Evolutionary conservation across 1,140 invertebrate species (phyloP).

Genomic region (Lanistes nyassanus): DNA sequence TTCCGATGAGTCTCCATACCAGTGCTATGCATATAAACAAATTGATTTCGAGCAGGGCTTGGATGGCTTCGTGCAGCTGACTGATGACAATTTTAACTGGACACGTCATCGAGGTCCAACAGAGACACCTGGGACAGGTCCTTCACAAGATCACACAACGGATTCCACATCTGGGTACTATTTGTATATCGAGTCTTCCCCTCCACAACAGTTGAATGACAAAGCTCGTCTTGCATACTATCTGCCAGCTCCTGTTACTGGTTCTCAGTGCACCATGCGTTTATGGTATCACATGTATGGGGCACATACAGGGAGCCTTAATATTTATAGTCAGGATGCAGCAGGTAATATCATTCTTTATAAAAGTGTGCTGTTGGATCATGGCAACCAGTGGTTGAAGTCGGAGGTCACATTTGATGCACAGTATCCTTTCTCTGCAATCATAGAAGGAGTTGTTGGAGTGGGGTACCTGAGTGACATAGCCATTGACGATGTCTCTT

Average conservation of each 20-base stretch:
- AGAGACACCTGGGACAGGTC: slow-evolving; percentile 40
- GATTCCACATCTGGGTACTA: slow-evolving; percentile 38
- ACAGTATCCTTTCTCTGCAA: slow-evolving; percentile 30
- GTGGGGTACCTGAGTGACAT: slow-evolving; percentile 41
- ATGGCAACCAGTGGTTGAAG: slow-evolving; percentile 50
- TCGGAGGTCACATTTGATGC: slow-evolving; percentile 35
- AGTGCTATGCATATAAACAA: slow-evolving; percentile 72
- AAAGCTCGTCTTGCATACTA: slow-evolving; percentile 74
- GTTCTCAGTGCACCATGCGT: slow-evolving; percentile 61
- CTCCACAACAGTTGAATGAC: slow-evolving; percentile 71
- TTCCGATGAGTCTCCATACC: slow-evolving; percentile 45
- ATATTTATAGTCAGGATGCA: slow-evolving; percentile 33
- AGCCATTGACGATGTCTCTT: slow-evolving; percentile 76
- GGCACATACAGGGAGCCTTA: slow-evolving; percentile 41
- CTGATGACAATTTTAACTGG: slow-evolving; percentile 60
- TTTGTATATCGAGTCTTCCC: slow-evolving; percentile 71
- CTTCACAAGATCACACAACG: slow-evolving; percentile 58
- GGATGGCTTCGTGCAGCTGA: slow-evolving; percentile 57
- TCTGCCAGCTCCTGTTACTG: slow-evolving; percentile 41
- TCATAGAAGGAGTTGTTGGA: slow-evolving; percentile 47
- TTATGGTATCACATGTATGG: slow-evolving; percentile 63
- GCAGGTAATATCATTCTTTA: slow-evolving; percentile 30
- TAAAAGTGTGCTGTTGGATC: neutral
- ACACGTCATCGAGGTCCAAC: slow-evolving; percentile 41
- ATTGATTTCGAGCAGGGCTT: slow-evolving; percentile 44